A percentile compares a stretch with the other conserved stretches of the same genome.
phyloP scores from a whole-genome alignment of 2,797 vertebrate genomes.

The Peromyscus attwateri region DNA sequence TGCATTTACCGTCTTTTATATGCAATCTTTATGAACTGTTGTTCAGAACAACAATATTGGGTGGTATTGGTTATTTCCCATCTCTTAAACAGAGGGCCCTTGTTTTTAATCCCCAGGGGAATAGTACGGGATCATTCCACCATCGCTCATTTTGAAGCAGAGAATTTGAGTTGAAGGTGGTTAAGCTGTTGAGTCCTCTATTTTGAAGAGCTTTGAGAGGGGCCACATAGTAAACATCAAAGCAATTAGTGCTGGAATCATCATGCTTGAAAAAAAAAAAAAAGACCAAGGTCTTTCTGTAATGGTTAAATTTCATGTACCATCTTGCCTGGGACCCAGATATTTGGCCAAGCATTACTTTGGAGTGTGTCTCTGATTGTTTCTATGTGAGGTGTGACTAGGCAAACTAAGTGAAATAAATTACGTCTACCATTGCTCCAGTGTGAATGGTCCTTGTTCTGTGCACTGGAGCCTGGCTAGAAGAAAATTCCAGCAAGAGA shows the following conservation, averaged over 20 bases:
- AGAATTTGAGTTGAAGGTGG: background rate
- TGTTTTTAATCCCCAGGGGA: background rate
- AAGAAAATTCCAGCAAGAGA: background rate
- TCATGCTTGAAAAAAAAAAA: background rate
- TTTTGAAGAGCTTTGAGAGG: slow-evolving; percentile 43
- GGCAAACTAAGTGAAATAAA: background rate
- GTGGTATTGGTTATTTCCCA: slow-evolving; percentile 15
- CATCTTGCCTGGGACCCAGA: background rate
- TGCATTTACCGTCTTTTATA: slow-evolving; percentile 37
- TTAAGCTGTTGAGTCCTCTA: background rate
- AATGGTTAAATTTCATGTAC: background rate
- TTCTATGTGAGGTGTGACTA: background rate
- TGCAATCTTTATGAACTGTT: slow-evolving; percentile 27
- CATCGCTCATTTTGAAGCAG: slow-evolving; percentile 17
- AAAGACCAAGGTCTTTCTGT: background rate
- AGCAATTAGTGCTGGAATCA: slow-evolving; percentile 22
- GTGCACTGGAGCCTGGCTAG: background rate
- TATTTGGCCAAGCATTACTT: slow-evolving; percentile 24
- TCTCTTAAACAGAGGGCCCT: background rate
- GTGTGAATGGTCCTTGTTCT: background rate
- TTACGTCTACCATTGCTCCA: too few relatives aligned
- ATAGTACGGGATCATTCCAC: background rate
- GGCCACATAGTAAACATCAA: slow-evolving; percentile 20
- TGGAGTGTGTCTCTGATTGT: background rate
- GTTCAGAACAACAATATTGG: slow-evolving; percentile 3